These are phyloP conservation scores for Ceratina japonica DNA, from an alignment of 1,140 invertebrate species.

Conservation along the genomic window DNA sequence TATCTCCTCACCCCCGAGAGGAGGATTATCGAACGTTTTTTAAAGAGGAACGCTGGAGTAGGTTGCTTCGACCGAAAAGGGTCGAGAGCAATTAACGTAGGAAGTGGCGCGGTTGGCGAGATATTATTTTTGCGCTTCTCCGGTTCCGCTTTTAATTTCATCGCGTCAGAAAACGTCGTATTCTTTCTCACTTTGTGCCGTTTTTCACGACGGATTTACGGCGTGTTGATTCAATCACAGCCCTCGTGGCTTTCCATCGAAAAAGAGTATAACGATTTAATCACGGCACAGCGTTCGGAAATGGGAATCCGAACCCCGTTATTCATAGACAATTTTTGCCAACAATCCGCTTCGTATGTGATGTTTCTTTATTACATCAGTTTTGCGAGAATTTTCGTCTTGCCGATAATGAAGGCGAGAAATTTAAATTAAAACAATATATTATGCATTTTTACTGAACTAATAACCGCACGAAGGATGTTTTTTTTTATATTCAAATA, in stretches of 20 bases:
- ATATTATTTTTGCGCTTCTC: conserved; percentile 40
- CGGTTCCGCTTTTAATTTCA: conserved; percentile 42
- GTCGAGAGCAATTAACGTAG: conserved; percentile 49
- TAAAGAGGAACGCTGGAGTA: conserved; percentile 29
- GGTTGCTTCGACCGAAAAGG: conserved; percentile 30
- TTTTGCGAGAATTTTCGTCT: too few relatives aligned
- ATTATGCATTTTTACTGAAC: background rate
- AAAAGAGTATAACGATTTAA: background rate
- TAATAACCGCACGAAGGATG: background rate
- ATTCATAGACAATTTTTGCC: background rate
- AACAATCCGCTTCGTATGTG: background rate
- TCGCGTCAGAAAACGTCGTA: conserved; percentile 13
- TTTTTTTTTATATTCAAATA: background rate
- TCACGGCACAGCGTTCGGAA: too few relatives aligned
- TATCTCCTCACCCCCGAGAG: background rate
- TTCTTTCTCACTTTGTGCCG: conserved; percentile 2
- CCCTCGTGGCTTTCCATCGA: background rate
- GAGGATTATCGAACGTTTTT: conserved; percentile 32
- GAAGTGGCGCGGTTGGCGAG: conserved; percentile 24
- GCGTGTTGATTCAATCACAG: conserved; percentile 42
- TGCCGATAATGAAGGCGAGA: background rate
- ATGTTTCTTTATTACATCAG: too few relatives aligned
- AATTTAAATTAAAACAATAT: background rate
- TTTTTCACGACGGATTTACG: conserved; percentile 42
- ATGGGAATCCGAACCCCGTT: background rate